Percentiles rank a stretch among this genome's conserved stretches.
phyloP scores from a whole-genome alignment of 2,113 vertebrate genomes.

The Atrichornis clamosus region DNA sequence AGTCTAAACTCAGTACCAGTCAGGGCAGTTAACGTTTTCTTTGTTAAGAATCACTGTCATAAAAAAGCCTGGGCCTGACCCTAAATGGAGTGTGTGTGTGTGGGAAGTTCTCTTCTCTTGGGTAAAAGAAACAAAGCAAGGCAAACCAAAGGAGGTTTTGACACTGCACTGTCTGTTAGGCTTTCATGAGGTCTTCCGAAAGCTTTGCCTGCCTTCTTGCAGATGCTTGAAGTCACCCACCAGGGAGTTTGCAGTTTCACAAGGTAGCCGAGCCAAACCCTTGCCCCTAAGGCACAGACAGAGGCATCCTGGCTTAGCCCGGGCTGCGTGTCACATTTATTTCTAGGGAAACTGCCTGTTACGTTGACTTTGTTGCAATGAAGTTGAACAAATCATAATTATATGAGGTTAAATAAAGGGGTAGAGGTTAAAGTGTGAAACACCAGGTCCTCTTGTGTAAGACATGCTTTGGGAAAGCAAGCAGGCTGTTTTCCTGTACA shows the following conservation, averaged over 20 bases:
- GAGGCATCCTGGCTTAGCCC: background rate
- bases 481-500: background rate
- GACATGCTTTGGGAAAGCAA: background rate
- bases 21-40: background rate
- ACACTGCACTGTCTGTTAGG: background rate
- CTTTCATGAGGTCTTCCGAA: background rate
- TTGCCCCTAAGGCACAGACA: background rate
- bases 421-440: background rate
- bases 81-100: background rate
- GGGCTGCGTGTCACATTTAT: background rate
- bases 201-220: background rate
- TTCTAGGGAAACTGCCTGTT: background rate
- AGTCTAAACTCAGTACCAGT: background rate
- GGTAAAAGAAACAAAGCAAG: background rate
- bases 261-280: background rate
- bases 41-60: background rate
- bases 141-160: background rate
- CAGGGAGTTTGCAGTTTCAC: background rate
- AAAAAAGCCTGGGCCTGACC: background rate
- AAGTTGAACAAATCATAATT: background rate
- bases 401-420: background rate
- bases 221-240: background rate
- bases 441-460: background rate
- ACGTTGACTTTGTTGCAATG: background rate
- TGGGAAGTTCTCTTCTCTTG: background rate